Evolutionary conservation across 2,113 vertebrate genomes (phyloP).

Genomic region (Castor canadensis): DNA sequence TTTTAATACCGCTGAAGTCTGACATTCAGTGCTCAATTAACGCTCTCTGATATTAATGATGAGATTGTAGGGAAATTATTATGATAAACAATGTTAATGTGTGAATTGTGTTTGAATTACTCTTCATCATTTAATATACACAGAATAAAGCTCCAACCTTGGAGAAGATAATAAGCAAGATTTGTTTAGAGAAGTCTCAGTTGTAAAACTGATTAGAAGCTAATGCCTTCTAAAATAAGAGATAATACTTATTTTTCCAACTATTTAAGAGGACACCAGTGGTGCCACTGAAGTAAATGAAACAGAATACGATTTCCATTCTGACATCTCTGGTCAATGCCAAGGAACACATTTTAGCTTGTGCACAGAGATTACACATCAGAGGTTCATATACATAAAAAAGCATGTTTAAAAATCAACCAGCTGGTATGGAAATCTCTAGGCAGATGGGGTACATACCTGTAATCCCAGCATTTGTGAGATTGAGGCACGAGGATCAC

Average conservation of each 20-base stretch:
- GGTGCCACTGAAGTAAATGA: not conserved
- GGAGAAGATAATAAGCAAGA: not conserved
- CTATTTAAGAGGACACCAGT: not conserved
- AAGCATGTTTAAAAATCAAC: not conserved
- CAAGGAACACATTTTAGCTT: not conserved
- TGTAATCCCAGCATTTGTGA: not conserved
- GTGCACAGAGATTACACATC: not conserved
- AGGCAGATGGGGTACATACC: not conserved
- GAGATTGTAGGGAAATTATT: slow-evolving; percentile 25
- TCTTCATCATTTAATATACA: not conserved
- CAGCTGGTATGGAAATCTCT: not conserved
- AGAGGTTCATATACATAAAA: not conserved
- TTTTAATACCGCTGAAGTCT: not conserved
- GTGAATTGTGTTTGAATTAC: slow-evolving; percentile 1
- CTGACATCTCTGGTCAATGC: not conserved
- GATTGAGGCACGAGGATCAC: not conserved
- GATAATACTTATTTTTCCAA: not conserved
- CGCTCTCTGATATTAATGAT: not conserved
- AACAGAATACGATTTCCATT: slow-evolving; percentile 5
- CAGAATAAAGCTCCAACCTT: not conserved
- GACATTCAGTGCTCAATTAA: not conserved
- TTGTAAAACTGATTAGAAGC: slow-evolving; percentile 17
- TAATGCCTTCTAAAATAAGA: not conserved
- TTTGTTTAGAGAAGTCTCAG: not conserved
- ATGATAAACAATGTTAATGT: not conserved